These are phyloP conservation scores for Larimichthys crocea DNA, from an alignment of 2,113 vertebrate genomes.

Conservation along the genomic window DNA sequence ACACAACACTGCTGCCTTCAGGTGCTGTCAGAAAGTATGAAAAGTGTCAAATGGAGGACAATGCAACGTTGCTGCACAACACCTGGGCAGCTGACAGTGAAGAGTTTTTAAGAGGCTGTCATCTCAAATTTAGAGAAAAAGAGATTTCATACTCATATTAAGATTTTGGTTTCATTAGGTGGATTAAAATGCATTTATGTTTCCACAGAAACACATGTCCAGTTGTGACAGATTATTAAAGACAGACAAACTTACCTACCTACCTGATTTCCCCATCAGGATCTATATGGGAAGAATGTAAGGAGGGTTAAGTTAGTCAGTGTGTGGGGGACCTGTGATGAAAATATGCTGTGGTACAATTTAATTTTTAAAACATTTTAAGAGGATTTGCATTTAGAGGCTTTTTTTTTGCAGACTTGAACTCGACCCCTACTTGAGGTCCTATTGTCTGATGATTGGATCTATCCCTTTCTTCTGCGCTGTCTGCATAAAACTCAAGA, in stretches of 20 bases:
- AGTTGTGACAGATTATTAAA: not conserved
- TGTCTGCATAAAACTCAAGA: not conserved
- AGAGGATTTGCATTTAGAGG: not conserved
- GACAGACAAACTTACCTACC: no score
- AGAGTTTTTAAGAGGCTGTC: not conserved
- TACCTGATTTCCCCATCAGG: not conserved
- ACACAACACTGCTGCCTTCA: conserved; percentile 60
- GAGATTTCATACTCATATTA: not conserved
- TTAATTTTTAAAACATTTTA: no score
- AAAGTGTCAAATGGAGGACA: fast-evolving
- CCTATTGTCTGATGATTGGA: not conserved
- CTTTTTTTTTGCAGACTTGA: not conserved
- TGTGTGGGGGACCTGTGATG: not conserved
- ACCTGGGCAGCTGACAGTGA: not conserved
- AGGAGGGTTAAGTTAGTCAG: not conserved
- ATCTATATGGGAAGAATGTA: not conserved
- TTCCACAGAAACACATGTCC: not conserved
- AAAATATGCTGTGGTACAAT: not conserved
- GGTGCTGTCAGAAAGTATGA: not conserved
- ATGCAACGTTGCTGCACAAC: not conserved
- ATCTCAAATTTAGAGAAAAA: not conserved
- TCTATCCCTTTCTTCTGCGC: not conserved
- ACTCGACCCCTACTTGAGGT: not conserved
- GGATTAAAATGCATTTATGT: not conserved
- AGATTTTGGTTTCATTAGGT: not conserved